Evolutionary conservation across 2,888 invertebrate genomes (phyloP), one percentile per base, ranked within the genome.

Genomic region (Siphlonurus alternatus): DNA sequence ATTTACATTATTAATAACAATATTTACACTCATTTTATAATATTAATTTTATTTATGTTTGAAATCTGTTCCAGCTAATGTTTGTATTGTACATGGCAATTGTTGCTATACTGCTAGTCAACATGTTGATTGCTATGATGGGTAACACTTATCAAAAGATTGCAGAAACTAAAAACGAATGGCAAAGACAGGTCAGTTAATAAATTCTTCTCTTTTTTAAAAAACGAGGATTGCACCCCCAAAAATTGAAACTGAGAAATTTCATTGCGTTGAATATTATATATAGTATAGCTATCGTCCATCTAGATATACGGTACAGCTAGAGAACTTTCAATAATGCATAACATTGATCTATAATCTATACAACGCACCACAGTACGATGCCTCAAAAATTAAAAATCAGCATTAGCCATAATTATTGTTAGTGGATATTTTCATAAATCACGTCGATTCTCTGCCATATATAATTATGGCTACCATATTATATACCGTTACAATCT

Each of bases 121-220:
- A 98, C 81, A 94, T 98, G 93, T 80, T 98, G 76, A 98, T 98
- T 72, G 97, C 97, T 67, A 98, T 98, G 97, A 98, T 98, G 98
- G 98, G 97, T 0, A 97, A 97, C 76, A 98, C 98, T 2, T 99
- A 98, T 74, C 94, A 95, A 75, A 93, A 95, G 78, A 96, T 98
- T 70, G 94, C 94, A 0, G 94, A 96, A 77, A 95, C 96, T 0
- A 83, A 93, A 69, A 97, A 97, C 74, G 97, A 98, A 76, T 98
- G 97, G 96, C 95, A 97, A 76, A 79, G 98, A 72, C 89, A 89
- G 81, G 87, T 86, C 75, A 71, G 64, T 62, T 60, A n/a, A 66
- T 23, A 53, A 10, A 19, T 7, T 15, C n/a, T 64, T 53, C 64
- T 61, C 54, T 63, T 53, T 53, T 56, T 10, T 24, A 23, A 7